Percentiles rank a stretch among this genome's conserved stretches.
Evolutionary conservation across 1,140 invertebrate species (phyloP).

Genomic region (Bombus difficillimus): DNA sequence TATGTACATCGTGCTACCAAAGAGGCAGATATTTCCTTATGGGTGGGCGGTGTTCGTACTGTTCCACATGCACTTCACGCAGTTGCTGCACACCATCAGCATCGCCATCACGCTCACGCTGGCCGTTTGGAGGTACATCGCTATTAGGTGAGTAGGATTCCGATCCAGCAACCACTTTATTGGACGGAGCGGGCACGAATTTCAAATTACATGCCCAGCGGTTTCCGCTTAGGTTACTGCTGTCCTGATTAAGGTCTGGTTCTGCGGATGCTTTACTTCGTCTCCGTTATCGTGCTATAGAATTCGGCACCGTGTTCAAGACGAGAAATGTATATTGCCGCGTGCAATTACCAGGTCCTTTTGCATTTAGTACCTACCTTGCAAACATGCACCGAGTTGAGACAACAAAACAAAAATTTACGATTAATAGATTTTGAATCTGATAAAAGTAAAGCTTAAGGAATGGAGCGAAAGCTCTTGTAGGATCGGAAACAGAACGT

Average conservation of each 20-base stretch:
- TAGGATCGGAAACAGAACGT: neutral
- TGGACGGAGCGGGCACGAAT: neutral
- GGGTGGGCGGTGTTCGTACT: constrained; percentile 88
- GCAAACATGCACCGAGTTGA: too few species aligned
- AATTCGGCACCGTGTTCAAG: neutral
- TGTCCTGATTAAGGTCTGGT: too few species aligned
- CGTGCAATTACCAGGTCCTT: too few species aligned
- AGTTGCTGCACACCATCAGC: constrained; percentile 92
- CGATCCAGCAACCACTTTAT: neutral
- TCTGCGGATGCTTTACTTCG: neutral
- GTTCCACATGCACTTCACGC: constrained; percentile 91
- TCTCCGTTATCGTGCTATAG: neutral
- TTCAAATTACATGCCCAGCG: neutral
- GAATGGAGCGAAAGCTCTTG: too few species aligned
- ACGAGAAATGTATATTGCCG: too few species aligned
- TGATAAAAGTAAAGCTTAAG: neutral
- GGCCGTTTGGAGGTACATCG: constrained; percentile 90
- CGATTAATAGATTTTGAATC: neutral
- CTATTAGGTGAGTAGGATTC: constrained; percentile 83
- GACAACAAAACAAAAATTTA: too few species aligned
- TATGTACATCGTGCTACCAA: constrained; percentile 86
- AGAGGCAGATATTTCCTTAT: constrained; percentile 85
- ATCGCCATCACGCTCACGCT: constrained; percentile 93
- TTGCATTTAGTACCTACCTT: too few species aligned
- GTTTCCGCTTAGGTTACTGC: too few species aligned